Evolutionary conservation across 2,113 vertebrate genomes (phyloP).

Genomic region (Urocitellus parryii): DNA sequence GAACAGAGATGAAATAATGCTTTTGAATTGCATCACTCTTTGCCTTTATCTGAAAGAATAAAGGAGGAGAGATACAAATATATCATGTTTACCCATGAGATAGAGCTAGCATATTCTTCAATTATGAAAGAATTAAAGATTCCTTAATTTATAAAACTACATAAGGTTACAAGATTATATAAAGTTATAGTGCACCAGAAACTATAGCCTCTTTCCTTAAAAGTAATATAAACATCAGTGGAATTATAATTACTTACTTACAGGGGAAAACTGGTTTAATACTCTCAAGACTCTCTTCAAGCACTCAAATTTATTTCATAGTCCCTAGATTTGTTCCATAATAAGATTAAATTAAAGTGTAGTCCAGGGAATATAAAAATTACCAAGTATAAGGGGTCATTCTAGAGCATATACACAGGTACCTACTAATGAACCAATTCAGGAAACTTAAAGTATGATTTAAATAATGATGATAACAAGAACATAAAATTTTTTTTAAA

Average conservation of each 20-base stretch:
- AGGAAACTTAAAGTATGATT: constrained; percentile 40
- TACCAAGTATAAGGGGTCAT: not conserved
- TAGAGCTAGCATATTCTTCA: not conserved
- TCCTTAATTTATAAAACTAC: too few relatives aligned
- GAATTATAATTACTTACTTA: constrained; percentile 35
- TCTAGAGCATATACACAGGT: constrained; percentile 6
- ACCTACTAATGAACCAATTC: not conserved
- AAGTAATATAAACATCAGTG: not conserved
- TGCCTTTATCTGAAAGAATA: constrained; percentile 19
- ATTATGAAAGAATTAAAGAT: not conserved
- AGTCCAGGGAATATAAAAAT: not conserved
- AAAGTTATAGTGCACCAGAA: constrained; percentile 38
- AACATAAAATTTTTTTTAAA: not conserved
- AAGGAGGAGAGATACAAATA: constrained; percentile 47
- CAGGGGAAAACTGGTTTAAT: not conserved
- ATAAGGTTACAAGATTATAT: not conserved
- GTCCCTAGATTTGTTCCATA: constrained; percentile 34
- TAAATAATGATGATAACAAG: constrained; percentile 37
- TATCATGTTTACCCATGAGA: not conserved
- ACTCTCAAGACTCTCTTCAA: constrained; percentile 39
- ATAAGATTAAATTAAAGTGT: constrained; percentile 21
- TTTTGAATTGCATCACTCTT: constrained; percentile 49
- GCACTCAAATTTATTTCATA: constrained; percentile 38
- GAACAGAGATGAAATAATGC: constrained; percentile 41
- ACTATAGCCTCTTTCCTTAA: constrained; percentile 50